Evolutionary conservation across 2,113 vertebrate species (phyloP), one percentile per base, ranked within the genome.

Genomic region (Gobius niger): DNA sequence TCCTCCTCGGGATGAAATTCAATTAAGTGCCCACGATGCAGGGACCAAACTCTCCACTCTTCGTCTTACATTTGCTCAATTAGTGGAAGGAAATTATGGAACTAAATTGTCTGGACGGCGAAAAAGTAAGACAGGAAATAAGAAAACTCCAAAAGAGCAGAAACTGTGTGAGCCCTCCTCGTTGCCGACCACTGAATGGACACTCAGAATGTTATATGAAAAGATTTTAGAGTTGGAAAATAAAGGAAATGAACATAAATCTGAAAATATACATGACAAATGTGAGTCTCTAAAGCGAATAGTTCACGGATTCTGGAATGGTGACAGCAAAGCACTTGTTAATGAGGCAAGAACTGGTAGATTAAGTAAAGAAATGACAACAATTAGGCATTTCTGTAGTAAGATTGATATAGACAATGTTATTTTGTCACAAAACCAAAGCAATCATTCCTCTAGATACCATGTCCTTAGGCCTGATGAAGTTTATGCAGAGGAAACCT

Each of bases 401-500:
- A 9, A 47, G 61, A 0, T 63, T 12, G 60, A 4, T 1, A 0
- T 0, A 9, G 42, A 86, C 34, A 7, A 79, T 59, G 72, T 85
- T 10, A 69, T 92, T 70, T 41, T 91, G 19, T 68, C 77, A 18
- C 44, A 86, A 7, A 4, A n/a, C 57, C 49, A 47, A 51, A 0
- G 0, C 3, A 53, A 40, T 10, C 40, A 68, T 19, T 62, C 65
- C 4, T 7, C 82, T 15, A 65, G 4, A 5, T 76, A 68, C 66
- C 57, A 80, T 13, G 66, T 89, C 68, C 80, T 92, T 12, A 34
- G 80, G 71, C 65, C 87, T 15, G 44, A 70, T 16, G 63, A 73
- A 34, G 62, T 64, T 18, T 76, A 77, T 73, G 66, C 67, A 16
- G 88, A 47, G 9, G 7, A 85, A 65, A 34, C 6, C 8, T 75